These are phyloP conservation scores for Tetrax tetrax DNA, from an alignment of 2,113 vertebrate species.

Conservation along the genomic window DNA sequence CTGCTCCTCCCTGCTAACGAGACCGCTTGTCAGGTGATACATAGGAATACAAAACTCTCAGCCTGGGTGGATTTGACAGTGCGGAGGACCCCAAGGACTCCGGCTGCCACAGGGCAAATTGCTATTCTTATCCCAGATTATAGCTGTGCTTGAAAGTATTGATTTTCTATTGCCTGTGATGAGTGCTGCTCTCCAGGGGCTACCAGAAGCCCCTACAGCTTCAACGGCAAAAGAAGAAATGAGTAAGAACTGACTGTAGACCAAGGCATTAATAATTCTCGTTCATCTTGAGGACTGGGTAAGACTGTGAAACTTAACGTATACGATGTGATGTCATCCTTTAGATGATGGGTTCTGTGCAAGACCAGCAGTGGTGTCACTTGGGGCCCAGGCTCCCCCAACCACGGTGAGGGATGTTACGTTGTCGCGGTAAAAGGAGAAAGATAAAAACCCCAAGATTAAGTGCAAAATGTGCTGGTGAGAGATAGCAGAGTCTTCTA, in stretches of 20 bases:
- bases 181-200: background rate
- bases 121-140: background rate
- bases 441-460: background rate
- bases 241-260: background rate
- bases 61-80: background rate
- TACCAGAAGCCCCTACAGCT: background rate
- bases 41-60: background rate
- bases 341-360: background rate
- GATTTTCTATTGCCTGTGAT: background rate
- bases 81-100: background rate
- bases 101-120: background rate
- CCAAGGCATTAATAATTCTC: background rate
- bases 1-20: background rate
- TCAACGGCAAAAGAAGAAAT: background rate
- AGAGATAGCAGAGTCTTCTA: background rate
- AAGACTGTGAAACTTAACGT: background rate
- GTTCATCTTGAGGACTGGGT: background rate
- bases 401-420: background rate
- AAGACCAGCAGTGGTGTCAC: background rate
- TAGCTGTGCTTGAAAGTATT: background rate
- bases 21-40: background rate
- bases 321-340: background rate
- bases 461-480: background rate
- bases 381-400: background rate
- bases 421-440: background rate